Base-by-base conservation (phyloP, 2,113 vertebrate species). In the Cryptomyrus ogoouensis region DNA sequence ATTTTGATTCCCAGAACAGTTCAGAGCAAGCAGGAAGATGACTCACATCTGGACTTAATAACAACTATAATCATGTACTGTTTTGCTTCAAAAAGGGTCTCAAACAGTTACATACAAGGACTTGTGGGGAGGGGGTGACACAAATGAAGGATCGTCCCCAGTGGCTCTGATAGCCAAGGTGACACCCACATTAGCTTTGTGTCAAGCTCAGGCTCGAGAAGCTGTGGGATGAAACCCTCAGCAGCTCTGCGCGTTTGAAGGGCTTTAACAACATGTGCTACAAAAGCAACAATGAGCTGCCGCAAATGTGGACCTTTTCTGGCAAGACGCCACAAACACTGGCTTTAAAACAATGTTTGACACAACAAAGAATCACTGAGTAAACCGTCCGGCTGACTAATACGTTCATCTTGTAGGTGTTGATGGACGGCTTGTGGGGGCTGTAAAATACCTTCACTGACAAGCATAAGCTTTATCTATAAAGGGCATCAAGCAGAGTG, bases 341-440 rank as follows among this genome's bases (percentile, higher is more conserved):
- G 21, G 83, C 83, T 87, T 56, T 52, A 53, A 87, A 87, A 87
- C 47, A 27, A 87, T 47, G 47, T 27, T 31, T 50, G 13, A 87
- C 47, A 53, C 27, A 53, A 87, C 85, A 87, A 53, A 87, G 85
- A 87, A 31, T 87, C 31, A 87, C 31, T 56, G 85, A 87, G 85
- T 39, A 39, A 53, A 13, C 44, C 0, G 12, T 87, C 13, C 85
- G 17, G 50, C 47, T 53, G 85, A 35, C 85, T 87, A 53, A 87
- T n/a, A 19, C 17, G 85, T 47, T 87, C 85, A n/a, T 87, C 85
- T 56, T 53, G 85, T 87, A 87, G 85, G 85, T 53, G 85, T 39
- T 56, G 85, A 87, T 87, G 31, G 85, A 56, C 85, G 56, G 85
- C 27, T 53, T 56, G 85, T 53, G 85, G 50, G 50, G 50, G 85